Evolutionary conservation across 2,888 invertebrate species (phyloP).

Genomic region (Pristionchus fissidentatus): DNA sequence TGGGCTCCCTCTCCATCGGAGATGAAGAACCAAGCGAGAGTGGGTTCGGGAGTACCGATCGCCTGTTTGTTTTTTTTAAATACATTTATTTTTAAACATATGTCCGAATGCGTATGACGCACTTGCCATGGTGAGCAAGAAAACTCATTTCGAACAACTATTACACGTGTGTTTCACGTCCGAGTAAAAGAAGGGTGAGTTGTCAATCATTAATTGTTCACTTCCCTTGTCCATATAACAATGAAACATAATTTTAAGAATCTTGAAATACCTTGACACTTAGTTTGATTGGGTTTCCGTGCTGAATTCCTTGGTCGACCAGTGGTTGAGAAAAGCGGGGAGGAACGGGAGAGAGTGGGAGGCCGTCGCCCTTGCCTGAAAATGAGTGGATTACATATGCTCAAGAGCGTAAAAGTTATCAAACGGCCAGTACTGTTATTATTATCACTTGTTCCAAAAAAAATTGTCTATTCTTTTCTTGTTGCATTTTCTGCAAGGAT

Average conservation of each 20-base stretch:
- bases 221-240: background rate
- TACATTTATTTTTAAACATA: background rate
- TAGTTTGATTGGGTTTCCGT: slow-evolving; percentile 64
- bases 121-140: no score
- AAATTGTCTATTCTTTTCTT: no score
- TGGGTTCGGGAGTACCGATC: slow-evolving; percentile 63
- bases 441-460: background rate
- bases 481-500: no score
- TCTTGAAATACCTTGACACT: slow-evolving; percentile 59
- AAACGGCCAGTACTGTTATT: background rate
- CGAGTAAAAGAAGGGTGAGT: background rate
- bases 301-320: slow-evolving; percentile 64
- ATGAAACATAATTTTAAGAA: background rate
- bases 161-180: background rate
- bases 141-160: no score
- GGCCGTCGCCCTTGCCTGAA: slow-evolving; percentile 44
- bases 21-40: slow-evolving; percentile 66
- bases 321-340: slow-evolving; percentile 58
- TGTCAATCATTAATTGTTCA: background rate
- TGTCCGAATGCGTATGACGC: no score
- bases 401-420: background rate
- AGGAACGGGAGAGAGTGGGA: slow-evolving; percentile 44
- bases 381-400: background rate
- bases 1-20: slow-evolving; percentile 56
- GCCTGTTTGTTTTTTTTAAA: background rate